Evolutionary conservation across 2,113 vertebrate genomes (phyloP).

Genomic region (Delphinus delphis): DNA sequence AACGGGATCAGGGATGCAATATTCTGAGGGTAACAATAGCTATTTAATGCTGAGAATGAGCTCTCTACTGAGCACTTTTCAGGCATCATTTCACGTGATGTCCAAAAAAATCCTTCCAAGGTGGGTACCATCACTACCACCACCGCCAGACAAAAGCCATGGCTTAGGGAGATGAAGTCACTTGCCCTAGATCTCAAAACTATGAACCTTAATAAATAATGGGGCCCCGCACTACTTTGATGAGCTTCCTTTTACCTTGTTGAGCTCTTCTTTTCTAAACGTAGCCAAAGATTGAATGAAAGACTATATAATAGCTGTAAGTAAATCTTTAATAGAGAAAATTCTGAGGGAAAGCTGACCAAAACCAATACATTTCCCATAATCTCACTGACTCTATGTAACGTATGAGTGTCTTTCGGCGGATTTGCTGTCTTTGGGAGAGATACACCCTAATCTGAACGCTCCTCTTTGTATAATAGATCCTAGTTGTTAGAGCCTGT

Average conservation of each 20-base stretch:
- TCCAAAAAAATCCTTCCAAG: not conserved
- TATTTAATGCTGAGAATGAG: not conserved
- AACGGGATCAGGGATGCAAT: not conserved
- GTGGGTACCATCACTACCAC: rapidly evolving
- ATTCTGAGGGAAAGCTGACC: not conserved
- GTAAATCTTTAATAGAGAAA: not conserved
- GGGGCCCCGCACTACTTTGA: not conserved
- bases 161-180: not conserved
- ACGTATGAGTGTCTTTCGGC: not conserved
- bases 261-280: not conserved
- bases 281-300: not conserved
- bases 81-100: not conserved
- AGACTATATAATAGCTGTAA: not conserved
- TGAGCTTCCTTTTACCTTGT: not conserved
- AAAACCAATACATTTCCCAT: not conserved
- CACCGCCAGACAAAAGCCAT: not conserved
- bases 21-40: not conserved
- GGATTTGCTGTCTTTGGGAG: not conserved
- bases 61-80: not conserved
- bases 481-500: rapidly evolving
- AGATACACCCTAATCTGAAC: not conserved
- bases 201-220: not conserved
- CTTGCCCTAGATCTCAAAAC: not conserved
- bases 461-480: not conserved
- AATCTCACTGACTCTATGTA: not conserved